These are phyloP conservation scores for Coreius guichenoti DNA, from an alignment of 2,797 vertebrate species.

Conservation along the genomic window DNA sequence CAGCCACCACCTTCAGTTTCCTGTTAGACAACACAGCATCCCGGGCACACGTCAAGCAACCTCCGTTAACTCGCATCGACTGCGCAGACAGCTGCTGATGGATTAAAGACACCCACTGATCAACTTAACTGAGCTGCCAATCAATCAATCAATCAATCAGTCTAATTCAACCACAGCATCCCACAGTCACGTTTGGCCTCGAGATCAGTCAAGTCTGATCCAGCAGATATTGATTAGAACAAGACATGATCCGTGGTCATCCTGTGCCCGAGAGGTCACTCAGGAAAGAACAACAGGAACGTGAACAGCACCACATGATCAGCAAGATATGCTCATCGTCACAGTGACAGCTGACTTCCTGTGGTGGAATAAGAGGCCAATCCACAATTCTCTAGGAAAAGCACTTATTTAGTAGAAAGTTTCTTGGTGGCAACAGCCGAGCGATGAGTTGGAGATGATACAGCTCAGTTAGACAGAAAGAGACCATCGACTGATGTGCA, in stretches of 20 bases:
- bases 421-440: background rate
- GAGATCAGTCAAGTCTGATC: background rate
- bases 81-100: conserved; percentile 26
- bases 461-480: background rate
- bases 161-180: conserved; percentile 24
- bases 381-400: background rate
- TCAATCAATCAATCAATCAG: conserved; percentile 46
- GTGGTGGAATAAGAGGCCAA: background rate
- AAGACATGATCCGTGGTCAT: conserved; percentile 27
- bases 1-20: conserved; percentile 23
- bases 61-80: conserved; percentile 24
- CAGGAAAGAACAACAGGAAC: conserved; percentile 25
- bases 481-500: background rate
- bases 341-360: background rate
- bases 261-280: background rate
- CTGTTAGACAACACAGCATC: conserved; percentile 12
- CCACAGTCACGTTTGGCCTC: conserved; percentile 26
- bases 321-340: background rate
- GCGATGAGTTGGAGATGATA: background rate
- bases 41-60: background rate
- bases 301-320: conserved; percentile 12
- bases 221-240: conserved; percentile 24
- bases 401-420: background rate
- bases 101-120: conserved; percentile 44
- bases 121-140: conserved; percentile 44